Conservation (phyloP, 2,888 invertebrate genomes). For the Leucoma salicis region DNA sequence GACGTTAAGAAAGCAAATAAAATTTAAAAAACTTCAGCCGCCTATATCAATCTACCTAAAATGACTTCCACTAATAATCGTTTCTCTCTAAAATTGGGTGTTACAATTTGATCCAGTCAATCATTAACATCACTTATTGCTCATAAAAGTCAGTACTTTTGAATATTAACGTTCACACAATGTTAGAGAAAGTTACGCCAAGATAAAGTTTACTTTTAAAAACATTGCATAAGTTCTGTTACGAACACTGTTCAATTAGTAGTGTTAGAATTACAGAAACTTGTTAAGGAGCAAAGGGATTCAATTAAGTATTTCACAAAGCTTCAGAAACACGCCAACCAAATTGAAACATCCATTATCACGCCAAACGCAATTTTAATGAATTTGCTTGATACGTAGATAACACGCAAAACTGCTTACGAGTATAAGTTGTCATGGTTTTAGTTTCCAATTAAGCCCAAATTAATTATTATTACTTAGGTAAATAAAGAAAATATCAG, state of each 20-base stretch:
- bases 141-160: conserved; percentile 36
- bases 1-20: too few species aligned
- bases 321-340: background rate
- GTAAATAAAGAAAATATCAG: too few species aligned
- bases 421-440: too few species aligned
- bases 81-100: conserved; percentile 12
- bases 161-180: conserved; percentile 46
- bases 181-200: conserved; percentile 44
- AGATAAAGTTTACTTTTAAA: background rate
- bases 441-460: background rate
- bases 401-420: too few species aligned
- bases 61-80: conserved; percentile 4
- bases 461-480: too few species aligned
- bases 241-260: background rate
- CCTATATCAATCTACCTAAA: too few species aligned
- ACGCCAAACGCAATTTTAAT: background rate
- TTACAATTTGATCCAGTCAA: conserved; percentile 45
- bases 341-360: background rate
- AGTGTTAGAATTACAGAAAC: background rate
- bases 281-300: background rate
- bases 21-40: too few species aligned
- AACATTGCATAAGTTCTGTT: background rate
- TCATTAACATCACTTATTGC: conserved; percentile 40
- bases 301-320: background rate
- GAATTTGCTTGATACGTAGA: background rate